Conservation (phyloP, 1,140 invertebrate genomes). For the Danaus melanippus region DNA sequence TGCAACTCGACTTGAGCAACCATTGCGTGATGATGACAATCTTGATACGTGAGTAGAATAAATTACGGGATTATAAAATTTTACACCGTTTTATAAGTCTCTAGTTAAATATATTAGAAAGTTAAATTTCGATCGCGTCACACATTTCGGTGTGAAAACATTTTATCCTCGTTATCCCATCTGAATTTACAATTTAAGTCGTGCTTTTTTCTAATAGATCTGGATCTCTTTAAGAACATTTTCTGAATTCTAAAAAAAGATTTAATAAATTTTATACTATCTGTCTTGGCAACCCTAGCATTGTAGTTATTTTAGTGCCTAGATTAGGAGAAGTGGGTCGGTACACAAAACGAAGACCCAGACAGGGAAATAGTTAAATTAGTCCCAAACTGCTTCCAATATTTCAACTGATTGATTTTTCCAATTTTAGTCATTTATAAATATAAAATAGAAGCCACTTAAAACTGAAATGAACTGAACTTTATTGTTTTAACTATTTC, state of each 20-base stretch:
- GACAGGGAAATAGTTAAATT: too few relatives aligned
- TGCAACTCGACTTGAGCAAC: conserved; percentile 79
- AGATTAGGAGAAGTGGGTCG: conserved; percentile 35
- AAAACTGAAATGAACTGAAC: too few relatives aligned
- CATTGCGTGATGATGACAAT: conserved; percentile 50
- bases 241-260: conserved; percentile 5
- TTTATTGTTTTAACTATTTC: too few relatives aligned
- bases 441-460: too few relatives aligned
- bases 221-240: too few relatives aligned
- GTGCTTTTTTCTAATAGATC: too few relatives aligned
- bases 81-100: not conserved
- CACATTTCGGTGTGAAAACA: too few relatives aligned
- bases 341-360: conserved; percentile 23
- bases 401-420: too few relatives aligned
- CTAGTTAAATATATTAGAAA: conserved; percentile 22
- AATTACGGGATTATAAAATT: not conserved
- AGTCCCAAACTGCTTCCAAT: too few relatives aligned
- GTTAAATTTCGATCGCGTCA: not conserved
- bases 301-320: conserved; percentile 30
- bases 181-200: too few relatives aligned
- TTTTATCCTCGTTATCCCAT: too few relatives aligned
- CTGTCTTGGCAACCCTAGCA: conserved; percentile 28
- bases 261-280: conserved; percentile 9
- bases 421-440: too few relatives aligned
- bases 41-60: conserved; percentile 40